Evolutionary conservation across 2,888 invertebrate species (phyloP), one percentile per base, ranked within the genome.

Genomic region (Oxytorus armatus): DNA sequence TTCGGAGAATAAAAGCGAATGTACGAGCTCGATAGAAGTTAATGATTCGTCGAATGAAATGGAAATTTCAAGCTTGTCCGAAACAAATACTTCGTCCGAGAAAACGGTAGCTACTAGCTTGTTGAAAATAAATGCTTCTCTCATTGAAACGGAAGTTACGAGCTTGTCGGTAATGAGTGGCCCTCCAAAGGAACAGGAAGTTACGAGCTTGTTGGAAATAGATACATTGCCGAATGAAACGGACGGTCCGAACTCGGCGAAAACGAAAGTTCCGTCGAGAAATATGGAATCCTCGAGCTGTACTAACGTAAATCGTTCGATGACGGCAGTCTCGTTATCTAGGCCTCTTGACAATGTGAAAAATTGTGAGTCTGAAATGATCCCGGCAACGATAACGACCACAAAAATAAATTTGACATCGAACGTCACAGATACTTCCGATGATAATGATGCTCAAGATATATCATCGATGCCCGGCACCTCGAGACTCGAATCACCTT

Each of bases 401-500:
- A 36, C 36, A 8, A 51, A 25, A 68, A 68, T 23, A n/a, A 51
- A 61, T 25, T 25, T 29, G 1, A 14, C 44, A 49, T 8, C 76
- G 18, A 42, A 61, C 21, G 47, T 21, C 36, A 25, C 23, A 42
- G 44, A 47, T n/a, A 21, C 21, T 66, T 33, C 61, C 16, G 49
- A 21, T 44, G 36, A 44, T 10, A 36, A 33, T 36, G 42, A 25
- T 3, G n/a, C 14, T 25, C 61, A 63, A 11, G 49, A 76, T 39
- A 29, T 29, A 55, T 73, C 29, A 14, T 33, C 68, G 1, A 21
- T 68, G 39, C 21, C 73, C 55, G 61, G 55, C 49, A 75, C 57
- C 11, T 63, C 77, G 61, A 77, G 53, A 68, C 68, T 63, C 11
- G 33, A 39, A 11, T 39, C 68, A 29, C 57, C 36, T 7, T 14